A percentile compares a stretch with the other conserved stretches of the same genome.
phyloP scores from a whole-genome alignment of 1,140 invertebrate species.

The Fopius arisanus region DNA sequence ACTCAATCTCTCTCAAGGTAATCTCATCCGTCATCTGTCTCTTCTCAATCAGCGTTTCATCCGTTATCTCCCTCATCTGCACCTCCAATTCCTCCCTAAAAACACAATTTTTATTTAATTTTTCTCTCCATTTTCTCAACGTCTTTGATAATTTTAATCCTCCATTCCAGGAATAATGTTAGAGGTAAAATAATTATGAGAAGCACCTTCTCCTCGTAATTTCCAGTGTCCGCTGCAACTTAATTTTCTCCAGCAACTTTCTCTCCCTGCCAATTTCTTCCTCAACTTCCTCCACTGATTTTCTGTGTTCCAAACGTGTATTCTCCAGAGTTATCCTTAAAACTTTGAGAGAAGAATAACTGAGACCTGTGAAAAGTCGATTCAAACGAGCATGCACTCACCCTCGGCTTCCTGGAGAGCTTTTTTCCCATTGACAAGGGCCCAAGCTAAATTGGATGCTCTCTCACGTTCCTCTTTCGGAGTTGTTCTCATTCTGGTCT shows the following conservation, averaged over 20 bases:
- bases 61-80: slow-evolving; percentile 27
- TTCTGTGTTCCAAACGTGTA: slow-evolving; percentile 4
- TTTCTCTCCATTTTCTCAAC: too few species aligned
- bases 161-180: slow-evolving; percentile 20
- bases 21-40: slow-evolving; percentile 4
- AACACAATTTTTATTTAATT: too few species aligned
- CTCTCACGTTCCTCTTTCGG: slow-evolving; percentile 38
- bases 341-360: slow-evolving; percentile 1
- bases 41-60: background rate
- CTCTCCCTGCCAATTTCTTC: slow-evolving; percentile 1
- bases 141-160: too few species aligned
- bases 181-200: background rate
- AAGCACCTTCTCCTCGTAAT: background rate
- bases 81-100: slow-evolving; percentile 27
- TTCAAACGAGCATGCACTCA: slow-evolving; percentile 15
- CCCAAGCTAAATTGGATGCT: slow-evolving; percentile 36
- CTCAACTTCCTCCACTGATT: slow-evolving; percentile 17
- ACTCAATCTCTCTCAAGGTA: background rate
- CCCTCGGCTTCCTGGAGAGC: slow-evolving; percentile 25
- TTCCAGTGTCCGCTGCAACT: slow-evolving; percentile 8
- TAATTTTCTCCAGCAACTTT: slow-evolving; percentile 12
- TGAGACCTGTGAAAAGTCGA: background rate
- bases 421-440: slow-evolving; percentile 21
- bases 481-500: slow-evolving; percentile 42
- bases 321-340: slow-evolving; percentile 5